These are phyloP conservation scores for Dendroctonus valens DNA, from an alignment of 1,140 invertebrate genomes.

Conservation along the genomic window DNA sequence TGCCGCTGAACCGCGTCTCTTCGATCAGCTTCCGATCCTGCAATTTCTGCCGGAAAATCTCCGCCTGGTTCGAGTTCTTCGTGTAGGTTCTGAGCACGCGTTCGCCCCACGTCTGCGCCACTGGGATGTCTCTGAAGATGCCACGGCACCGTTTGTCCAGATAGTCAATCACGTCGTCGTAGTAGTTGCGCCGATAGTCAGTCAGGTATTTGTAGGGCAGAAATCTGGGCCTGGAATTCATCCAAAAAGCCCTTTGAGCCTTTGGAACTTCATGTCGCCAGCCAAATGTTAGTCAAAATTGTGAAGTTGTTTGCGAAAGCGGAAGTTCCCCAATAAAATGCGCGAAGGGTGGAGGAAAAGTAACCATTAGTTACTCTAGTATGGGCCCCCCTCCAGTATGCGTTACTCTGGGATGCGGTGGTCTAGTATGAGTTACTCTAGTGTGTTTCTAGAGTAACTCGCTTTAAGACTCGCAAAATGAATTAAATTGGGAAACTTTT, in stretches of 20 bases:
- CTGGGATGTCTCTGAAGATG: conserved; percentile 64
- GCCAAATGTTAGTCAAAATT: too few species aligned
- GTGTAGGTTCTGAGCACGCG: conserved; percentile 69
- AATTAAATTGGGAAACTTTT: too few species aligned
- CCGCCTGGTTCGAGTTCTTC: conserved; percentile 48
- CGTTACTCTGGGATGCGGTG: too few species aligned
- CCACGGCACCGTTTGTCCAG: conserved; percentile 73
- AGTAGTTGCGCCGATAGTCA: conserved; percentile 80
- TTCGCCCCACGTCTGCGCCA: conserved; percentile 79
- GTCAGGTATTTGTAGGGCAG: conserved; percentile 80
- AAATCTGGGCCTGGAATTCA: conserved; percentile 64
- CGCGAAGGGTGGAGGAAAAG: too few species aligned
- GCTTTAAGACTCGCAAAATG: too few species aligned
- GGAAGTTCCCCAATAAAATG: not conserved
- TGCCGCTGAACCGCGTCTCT: conserved; percentile 43
- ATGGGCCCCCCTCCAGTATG: too few species aligned
- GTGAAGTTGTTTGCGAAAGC: not conserved
- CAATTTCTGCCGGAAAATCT: conserved; percentile 35
- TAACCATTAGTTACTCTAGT: too few species aligned
- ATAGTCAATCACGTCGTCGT: conserved; percentile 79
- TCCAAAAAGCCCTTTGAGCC: not conserved
- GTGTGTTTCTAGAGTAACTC: too few species aligned
- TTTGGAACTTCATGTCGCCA: too few species aligned
- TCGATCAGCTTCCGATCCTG: conserved; percentile 43
- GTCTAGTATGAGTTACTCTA: too few species aligned